These are phyloP conservation scores for Dipus sagitta DNA, from an alignment of 2,797 vertebrate genomes.

Conservation along the genomic window DNA sequence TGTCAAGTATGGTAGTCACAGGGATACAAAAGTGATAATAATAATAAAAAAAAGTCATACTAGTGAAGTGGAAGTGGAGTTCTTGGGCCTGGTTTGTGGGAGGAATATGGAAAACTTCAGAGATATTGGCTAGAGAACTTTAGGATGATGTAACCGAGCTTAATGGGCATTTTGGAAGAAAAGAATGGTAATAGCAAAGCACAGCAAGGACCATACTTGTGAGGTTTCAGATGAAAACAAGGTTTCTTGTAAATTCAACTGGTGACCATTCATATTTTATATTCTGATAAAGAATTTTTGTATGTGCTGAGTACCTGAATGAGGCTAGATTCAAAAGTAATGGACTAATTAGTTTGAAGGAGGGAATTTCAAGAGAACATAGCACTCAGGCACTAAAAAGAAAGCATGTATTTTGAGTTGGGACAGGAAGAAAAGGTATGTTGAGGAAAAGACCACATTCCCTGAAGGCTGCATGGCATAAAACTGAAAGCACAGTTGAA, in stretches of 20 bases:
- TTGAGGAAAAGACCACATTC: not conserved
- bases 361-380: not conserved
- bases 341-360: not conserved
- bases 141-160: not conserved
- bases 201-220: too few species aligned
- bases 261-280: not conserved
- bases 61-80: not conserved
- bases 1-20: not conserved
- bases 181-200: not conserved
- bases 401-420: too few species aligned
- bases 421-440: not conserved
- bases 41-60: not conserved
- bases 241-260: too few species aligned
- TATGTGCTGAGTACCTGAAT: not conserved
- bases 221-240: not conserved
- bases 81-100: too few species aligned
- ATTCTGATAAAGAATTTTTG: not conserved
- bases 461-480: not conserved
- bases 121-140: too few species aligned
- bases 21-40: not conserved
- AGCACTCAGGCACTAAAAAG: not conserved
- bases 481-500: not conserved
- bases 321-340: not conserved
- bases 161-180: not conserved
- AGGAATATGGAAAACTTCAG: not conserved